A percentile compares a stretch with the other conserved stretches of the same genome.
phyloP scores from a whole-genome alignment of 2,797 vertebrate species.

The Lepilemur ruficaudatus region DNA sequence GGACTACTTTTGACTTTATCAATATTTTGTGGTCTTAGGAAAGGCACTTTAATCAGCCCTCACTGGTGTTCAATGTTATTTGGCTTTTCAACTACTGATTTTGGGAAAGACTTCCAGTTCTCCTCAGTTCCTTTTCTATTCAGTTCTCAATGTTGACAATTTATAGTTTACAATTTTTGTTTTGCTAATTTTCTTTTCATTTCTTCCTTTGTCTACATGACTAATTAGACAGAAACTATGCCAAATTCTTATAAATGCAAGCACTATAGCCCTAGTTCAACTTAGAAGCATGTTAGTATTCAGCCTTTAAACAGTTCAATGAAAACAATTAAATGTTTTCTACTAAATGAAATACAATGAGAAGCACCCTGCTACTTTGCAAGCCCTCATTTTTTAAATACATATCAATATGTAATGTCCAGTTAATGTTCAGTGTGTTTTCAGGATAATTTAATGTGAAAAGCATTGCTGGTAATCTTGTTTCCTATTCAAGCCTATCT shows the following conservation, averaged over 20 bases:
- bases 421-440: not conserved
- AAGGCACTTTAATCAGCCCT: not conserved
- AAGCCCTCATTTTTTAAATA: not conserved
- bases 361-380: not conserved
- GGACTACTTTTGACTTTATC: not conserved
- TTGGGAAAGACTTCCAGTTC: not conserved
- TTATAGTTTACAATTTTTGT: not conserved
- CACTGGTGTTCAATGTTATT: not conserved
- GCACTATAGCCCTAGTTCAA: not conserved
- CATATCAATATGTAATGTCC: not conserved
- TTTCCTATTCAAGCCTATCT: not conserved
- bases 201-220: not conserved
- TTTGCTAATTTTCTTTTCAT: constrained; percentile 5
- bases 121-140: not conserved
- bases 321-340: not conserved
- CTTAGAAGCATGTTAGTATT: not conserved
- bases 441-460: not conserved
- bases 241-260: not conserved
- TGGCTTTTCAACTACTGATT: not conserved
- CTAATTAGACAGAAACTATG: not conserved
- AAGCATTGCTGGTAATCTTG: not conserved
- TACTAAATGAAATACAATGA: not conserved
- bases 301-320: not conserved
- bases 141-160: not conserved
- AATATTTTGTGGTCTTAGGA: not conserved